Percentiles rank a stretch among this genome's conserved stretches.
phyloP scores from a whole-genome alignment of 2,797 vertebrate species.

The Pteropus rufus region DNA sequence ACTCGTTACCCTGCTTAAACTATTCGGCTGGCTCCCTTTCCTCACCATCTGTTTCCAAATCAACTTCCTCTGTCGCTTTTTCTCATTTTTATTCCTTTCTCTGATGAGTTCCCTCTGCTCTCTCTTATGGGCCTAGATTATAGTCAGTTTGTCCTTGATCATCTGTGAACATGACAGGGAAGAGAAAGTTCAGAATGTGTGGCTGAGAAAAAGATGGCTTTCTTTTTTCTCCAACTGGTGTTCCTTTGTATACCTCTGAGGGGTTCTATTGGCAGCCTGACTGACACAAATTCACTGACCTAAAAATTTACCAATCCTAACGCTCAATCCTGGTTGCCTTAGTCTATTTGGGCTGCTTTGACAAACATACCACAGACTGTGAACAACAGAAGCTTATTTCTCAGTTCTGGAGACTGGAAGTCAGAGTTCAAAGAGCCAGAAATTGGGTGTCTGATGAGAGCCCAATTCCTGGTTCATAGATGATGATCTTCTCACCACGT shows the following conservation, averaged over 20 bases:
- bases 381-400: not conserved
- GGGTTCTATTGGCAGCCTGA: not conserved
- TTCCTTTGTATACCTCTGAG: not conserved
- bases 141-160: not conserved
- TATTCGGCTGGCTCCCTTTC: not conserved
- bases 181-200: not conserved
- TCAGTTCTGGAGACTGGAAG: not conserved
- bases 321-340: not conserved
- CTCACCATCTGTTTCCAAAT: not conserved
- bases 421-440: not conserved
- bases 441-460: not conserved
- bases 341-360: not conserved
- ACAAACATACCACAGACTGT: not conserved
- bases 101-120: not conserved
- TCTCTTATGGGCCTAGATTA: not conserved
- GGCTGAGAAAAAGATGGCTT: not conserved
- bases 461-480: not conserved
- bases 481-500: not conserved
- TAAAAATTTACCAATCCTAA: not conserved
- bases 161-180: not conserved
- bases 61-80: not conserved
- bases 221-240: not conserved
- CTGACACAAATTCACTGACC: not conserved
- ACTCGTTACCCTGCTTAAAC: not conserved
- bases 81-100: not conserved